These are phyloP conservation scores for Astreopora myriophthalma DNA, from an alignment of 64 coral and sea anemone genomes.

Conservation along the genomic window DNA sequence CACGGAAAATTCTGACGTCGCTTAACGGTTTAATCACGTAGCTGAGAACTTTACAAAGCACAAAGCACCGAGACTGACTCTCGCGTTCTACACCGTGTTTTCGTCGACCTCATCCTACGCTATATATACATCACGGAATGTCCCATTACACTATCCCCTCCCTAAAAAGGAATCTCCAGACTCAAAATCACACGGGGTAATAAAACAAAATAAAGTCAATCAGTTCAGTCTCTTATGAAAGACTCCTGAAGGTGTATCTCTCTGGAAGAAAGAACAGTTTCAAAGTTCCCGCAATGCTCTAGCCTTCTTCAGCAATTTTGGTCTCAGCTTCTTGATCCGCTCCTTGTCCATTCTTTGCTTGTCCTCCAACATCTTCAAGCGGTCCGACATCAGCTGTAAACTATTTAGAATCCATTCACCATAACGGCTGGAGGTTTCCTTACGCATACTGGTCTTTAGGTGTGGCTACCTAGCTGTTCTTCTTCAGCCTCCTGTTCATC, in stretches of 20 bases:
- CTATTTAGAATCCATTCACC: constrained; percentile 10
- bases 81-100: background rate
- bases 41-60: too few species aligned
- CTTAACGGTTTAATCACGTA: too few species aligned
- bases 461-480: background rate
- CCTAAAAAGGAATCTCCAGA: background rate
- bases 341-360: too few species aligned
- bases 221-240: background rate
- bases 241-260: background rate
- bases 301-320: background rate
- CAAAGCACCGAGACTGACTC: too few species aligned
- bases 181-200: background rate
- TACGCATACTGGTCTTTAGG: background rate
- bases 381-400: background rate
- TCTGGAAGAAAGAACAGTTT: background rate
- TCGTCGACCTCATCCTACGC: too few species aligned
- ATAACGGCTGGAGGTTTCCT: background rate
- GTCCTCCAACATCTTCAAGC: too few species aligned
- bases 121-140: background rate
- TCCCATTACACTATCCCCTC: constrained; percentile 2
- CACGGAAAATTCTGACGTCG: too few species aligned
- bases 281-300: background rate
- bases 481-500: background rate
- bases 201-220: background rate
- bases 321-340: background rate